phyloP scores from a whole-genome alignment of 2,888 invertebrate genomes.

The Lathronympha strigana region DNA sequence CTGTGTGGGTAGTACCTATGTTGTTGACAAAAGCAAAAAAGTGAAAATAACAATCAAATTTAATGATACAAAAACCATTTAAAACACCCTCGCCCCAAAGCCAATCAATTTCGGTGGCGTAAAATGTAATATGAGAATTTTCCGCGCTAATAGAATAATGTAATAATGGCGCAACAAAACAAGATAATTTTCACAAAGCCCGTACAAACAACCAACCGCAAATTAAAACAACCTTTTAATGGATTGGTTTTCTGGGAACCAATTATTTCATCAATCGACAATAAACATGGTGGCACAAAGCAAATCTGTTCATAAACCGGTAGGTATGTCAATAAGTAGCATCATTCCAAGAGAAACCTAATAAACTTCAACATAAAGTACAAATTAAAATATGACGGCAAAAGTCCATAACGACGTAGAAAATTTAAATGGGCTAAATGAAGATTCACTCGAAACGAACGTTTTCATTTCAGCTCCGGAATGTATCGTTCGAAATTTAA shows the following conservation, averaged over 20 bases:
- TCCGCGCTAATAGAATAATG: not conserved
- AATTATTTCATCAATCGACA: conserved; percentile 31
- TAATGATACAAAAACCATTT: no score
- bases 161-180: conserved; percentile 7
- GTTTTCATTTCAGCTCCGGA: conserved; percentile 10
- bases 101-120: not conserved
- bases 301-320: conserved; percentile 1
- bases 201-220: conserved; percentile 11
- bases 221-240: conserved; percentile 31
- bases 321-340: not conserved
- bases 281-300: conserved; percentile 21
- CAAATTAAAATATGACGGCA: not conserved
- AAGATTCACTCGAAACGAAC: conserved; percentile 8
- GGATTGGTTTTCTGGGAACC: conserved; percentile 19
- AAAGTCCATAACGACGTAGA: not conserved
- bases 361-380: not conserved
- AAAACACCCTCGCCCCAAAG: no score
- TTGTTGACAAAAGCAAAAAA: no score
- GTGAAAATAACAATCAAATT: no score
- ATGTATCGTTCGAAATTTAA: conserved; percentile 13
- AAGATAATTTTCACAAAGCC: conserved; percentile 25
- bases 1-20: no score
- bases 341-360: not conserved
- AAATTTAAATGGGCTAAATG: conserved; percentile 9
- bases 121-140: not conserved